These are phyloP conservation scores for Pterobdella sp. DNA, from an alignment of 2,888 invertebrate species.

Conservation along the genomic window DNA sequence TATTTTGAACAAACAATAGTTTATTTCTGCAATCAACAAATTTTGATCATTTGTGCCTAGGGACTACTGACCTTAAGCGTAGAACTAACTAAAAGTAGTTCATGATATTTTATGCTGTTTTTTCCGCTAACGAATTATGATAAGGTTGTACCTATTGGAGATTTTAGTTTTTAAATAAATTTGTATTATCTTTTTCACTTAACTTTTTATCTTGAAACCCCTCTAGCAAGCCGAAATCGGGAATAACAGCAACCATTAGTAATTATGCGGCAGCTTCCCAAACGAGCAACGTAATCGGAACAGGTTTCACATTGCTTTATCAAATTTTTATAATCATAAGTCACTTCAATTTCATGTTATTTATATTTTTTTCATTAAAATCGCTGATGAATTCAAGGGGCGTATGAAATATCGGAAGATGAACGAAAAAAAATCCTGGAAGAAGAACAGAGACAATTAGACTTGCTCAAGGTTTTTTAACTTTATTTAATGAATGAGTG, in stretches of 20 bases:
- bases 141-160: no score
- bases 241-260: constrained; percentile 45
- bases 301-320: neutral
- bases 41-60: no score
- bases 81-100: no score
- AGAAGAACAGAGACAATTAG: constrained; percentile 91
- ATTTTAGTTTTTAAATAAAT: no score
- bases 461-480: constrained; percentile 71
- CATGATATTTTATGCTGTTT: no score
- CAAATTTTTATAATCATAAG: no score
- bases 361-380: constrained; percentile 7
- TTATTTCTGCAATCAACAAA: no score
- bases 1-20: no score
- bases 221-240: constrained; percentile 43
- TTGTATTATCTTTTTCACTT: neutral
- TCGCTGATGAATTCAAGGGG: constrained; percentile 26
- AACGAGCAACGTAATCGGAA: constrained; percentile 24
- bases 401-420: constrained; percentile 63
- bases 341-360: no score
- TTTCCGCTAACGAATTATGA: neutral
- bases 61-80: no score
- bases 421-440: constrained; percentile 78
- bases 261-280: constrained; percentile 41
- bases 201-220: neutral
- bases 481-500: neutral